phyloP scores from a whole-genome alignment of 2,113 vertebrate genomes.

The Lucifuga dentata region DNA sequence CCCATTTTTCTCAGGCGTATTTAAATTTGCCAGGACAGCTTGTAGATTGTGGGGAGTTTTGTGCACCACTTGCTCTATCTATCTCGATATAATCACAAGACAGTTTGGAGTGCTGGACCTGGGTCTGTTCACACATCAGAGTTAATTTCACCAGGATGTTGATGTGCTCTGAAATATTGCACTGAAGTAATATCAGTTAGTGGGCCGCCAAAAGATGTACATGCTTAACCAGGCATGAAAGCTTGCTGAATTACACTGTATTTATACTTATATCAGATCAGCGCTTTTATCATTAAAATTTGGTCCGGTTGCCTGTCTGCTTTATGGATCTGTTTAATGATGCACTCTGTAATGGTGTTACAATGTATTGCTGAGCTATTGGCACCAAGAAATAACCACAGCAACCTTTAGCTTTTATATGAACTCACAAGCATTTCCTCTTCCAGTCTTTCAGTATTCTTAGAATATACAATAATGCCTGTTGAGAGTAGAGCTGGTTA shows the following conservation, averaged over 20 bases:
- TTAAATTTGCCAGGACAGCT: slow-evolving; percentile 77
- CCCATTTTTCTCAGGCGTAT: slow-evolving; percentile 50
- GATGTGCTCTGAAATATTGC: slow-evolving; percentile 79
- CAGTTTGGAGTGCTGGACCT: slow-evolving; percentile 73
- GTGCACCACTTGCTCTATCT: slow-evolving; percentile 70
- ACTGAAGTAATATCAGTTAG: slow-evolving; percentile 76
- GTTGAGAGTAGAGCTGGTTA: too few relatives aligned
- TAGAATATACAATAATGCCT: too few relatives aligned
- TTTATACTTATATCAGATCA: slow-evolving; percentile 79
- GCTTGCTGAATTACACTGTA: slow-evolving; percentile 76
- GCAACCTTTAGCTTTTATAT: slow-evolving; percentile 31
- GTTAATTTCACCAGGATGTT: slow-evolving; percentile 76
- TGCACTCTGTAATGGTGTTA: slow-evolving; percentile 51
- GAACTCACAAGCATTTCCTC: neutral
- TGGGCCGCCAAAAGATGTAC: slow-evolving; percentile 75
- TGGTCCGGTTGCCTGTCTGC: slow-evolving; percentile 53
- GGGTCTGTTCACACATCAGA: slow-evolving; percentile 74
- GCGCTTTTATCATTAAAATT: slow-evolving; percentile 77
- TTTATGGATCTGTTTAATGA: slow-evolving; percentile 72
- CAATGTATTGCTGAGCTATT: slow-evolving; percentile 48
- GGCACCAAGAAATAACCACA: slow-evolving; percentile 53
- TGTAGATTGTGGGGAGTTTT: slow-evolving; percentile 74
- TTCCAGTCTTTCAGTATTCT: neutral
- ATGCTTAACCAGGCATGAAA: slow-evolving; percentile 83
- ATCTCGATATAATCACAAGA: slow-evolving; percentile 80